These are phyloP conservation scores for Burhinus bistriatus DNA, from an alignment of 2,113 vertebrate species.

Conservation along the genomic window DNA sequence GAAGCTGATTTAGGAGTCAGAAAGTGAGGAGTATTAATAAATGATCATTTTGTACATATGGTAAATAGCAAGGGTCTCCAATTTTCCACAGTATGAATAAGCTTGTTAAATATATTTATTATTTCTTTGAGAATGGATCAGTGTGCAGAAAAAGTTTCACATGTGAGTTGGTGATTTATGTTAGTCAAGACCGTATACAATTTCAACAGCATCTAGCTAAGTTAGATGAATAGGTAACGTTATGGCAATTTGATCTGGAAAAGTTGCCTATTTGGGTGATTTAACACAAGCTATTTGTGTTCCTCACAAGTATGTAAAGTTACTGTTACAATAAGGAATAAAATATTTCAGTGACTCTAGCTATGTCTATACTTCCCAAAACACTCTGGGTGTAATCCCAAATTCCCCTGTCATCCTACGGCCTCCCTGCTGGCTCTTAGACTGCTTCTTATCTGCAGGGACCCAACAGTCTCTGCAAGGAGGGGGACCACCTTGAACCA, in stretches of 20 bases:
- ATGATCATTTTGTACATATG: slow-evolving; percentile 25
- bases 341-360: background rate
- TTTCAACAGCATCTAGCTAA: background rate
- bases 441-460: background rate
- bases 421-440: background rate
- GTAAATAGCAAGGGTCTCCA: background rate
- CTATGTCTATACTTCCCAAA: background rate
- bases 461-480: background rate
- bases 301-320: background rate
- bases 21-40: slow-evolving; percentile 35
- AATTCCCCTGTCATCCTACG: background rate
- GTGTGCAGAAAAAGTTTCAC: background rate
- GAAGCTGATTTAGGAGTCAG: background rate
- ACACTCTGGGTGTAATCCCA: background rate
- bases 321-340: background rate
- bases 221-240: background rate
- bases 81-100: background rate
- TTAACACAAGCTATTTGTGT: background rate
- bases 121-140: background rate
- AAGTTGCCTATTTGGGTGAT: background rate
- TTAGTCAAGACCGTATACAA: background rate
- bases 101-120: slow-evolving; percentile 26
- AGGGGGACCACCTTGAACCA: background rate
- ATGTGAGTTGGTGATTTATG: background rate
- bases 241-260: background rate